A percentile compares a stretch with the other conserved stretches of the same genome.
These are phyloP conservation scores for Ecdyonurus torrentis DNA, from an alignment of 2,888 invertebrate species.

Conservation along the genomic window DNA sequence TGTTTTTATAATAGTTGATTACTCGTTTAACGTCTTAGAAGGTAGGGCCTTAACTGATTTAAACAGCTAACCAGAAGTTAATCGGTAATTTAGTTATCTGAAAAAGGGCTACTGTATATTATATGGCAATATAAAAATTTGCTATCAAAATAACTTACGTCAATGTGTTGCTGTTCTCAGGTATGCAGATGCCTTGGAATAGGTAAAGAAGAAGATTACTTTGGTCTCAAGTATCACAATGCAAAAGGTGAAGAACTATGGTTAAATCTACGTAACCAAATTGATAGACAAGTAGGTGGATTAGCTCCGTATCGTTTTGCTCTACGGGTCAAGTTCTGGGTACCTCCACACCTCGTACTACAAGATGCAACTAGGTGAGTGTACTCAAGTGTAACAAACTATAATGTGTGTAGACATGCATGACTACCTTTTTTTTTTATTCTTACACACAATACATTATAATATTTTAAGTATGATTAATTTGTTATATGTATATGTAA, in stretches of 20 bases:
- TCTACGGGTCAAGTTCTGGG: conserved; percentile 77
- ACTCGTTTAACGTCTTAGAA: too few species aligned
- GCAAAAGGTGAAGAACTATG: conserved; percentile 60
- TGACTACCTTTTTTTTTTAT: too few species aligned
- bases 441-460: too few species aligned
- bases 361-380: conserved; percentile 63
- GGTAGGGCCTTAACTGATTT: too few species aligned
- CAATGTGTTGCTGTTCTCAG: conserved; percentile 31
- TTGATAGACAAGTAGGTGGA: conserved; percentile 54
- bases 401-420: not conserved
- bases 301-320: conserved; percentile 45
- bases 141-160: too few species aligned
- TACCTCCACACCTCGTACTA: conserved; percentile 69
- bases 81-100: too few species aligned
- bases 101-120: too few species aligned
- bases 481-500: too few species aligned
- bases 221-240: conserved; percentile 58
- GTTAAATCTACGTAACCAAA: conserved; percentile 72
- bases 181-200: conserved; percentile 70
- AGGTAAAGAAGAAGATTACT: conserved; percentile 73
- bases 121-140: too few species aligned
- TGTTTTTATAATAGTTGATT: too few species aligned
- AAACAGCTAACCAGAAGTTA: too few species aligned
- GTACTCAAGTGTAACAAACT: not conserved
- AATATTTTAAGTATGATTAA: too few species aligned